A percentile compares a stretch with the other conserved stretches of the same genome.
Evolutionary conservation across 1,140 invertebrate species (phyloP).

Genomic region (Asobara japonica): DNA sequence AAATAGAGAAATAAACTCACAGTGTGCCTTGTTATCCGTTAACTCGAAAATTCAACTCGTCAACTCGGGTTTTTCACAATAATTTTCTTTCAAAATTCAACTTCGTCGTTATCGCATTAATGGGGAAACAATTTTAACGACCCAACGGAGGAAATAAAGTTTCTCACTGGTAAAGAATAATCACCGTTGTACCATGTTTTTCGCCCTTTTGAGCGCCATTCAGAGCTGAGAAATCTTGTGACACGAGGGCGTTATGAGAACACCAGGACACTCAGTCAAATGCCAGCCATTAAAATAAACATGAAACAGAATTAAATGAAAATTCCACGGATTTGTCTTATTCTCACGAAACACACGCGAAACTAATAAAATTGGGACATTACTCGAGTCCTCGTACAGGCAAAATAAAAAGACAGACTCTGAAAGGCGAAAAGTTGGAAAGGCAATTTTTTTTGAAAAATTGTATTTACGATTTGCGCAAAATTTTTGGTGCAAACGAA

Average conservation of each 20-base stretch:
- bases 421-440: no score
- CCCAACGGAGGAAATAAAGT: constrained; percentile 23
- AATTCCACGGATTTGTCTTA: no score
- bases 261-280: neutral
- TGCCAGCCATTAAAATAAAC: neutral
- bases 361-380: no score
- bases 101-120: neutral
- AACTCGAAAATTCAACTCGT: constrained; percentile 25
- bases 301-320: no score
- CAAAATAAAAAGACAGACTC: no score
- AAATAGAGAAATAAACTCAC: constrained; percentile 3
- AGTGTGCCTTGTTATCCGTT: constrained; percentile 23
- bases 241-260: neutral
- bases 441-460: no score
- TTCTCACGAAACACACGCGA: no score
- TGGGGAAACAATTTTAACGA: constrained; percentile 33
- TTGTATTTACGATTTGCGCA: no score
- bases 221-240: neutral
- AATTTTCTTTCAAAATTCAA: constrained; percentile 17
- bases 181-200: constrained; percentile 17
- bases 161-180: constrained; percentile 7
- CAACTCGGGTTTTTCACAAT: constrained; percentile 1
- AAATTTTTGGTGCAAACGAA: no score
- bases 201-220: constrained; percentile 1
- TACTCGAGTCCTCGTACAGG: no score